These are phyloP conservation scores for Peromyscus maniculatus DNA, from an alignment of 2,113 vertebrate genomes.

Conservation along the genomic window DNA sequence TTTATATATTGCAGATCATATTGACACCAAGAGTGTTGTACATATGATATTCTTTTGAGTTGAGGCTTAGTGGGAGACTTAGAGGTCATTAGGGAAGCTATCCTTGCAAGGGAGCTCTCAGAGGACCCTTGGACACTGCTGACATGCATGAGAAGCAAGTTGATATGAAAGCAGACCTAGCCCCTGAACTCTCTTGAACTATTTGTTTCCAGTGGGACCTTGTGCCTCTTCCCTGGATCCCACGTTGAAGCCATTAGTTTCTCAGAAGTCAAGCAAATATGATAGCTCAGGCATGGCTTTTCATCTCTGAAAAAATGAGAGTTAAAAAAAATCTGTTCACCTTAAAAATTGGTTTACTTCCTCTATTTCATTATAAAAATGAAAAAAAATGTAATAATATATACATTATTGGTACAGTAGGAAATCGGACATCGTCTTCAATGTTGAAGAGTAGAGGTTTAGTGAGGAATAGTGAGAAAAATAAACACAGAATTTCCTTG, in stretches of 20 bases:
- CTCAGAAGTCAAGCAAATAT: background rate
- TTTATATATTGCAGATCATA: background rate
- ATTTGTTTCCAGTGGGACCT: background rate
- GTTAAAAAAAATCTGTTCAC: background rate
- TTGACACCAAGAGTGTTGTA: background rate
- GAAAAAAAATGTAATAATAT: background rate
- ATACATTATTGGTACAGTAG: background rate
- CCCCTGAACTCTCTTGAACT: fast-evolving
- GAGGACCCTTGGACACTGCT: background rate
- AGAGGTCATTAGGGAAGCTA: too few relatives aligned
- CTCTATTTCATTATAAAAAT: background rate
- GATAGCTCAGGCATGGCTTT: background rate
- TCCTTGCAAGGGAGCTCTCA: background rate
- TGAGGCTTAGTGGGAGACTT: too few relatives aligned
- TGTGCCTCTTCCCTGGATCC: background rate
- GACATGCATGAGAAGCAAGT: background rate
- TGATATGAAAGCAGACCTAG: background rate
- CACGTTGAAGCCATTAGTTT: background rate
- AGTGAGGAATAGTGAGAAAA: background rate
- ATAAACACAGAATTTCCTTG: background rate
- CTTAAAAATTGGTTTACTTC: background rate
- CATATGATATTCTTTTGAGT: background rate
- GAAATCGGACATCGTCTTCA: background rate
- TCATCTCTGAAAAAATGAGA: background rate
- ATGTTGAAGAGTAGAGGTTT: background rate